Conservation (phyloP, 2,113 vertebrate species). For the Cichladusa arquata region DNA sequence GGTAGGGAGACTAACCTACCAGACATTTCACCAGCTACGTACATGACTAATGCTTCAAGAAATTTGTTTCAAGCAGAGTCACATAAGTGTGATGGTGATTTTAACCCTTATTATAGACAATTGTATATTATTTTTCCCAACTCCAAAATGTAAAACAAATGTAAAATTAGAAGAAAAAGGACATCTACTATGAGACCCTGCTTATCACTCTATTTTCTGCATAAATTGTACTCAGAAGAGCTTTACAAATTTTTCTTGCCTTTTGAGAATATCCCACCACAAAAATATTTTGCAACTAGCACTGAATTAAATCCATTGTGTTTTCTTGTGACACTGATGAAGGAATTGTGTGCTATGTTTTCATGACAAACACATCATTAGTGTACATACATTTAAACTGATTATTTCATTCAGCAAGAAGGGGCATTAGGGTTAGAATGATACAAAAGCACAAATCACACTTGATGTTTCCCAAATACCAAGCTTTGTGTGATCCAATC, state of each 20-base stretch:
- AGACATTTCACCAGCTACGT: not conserved
- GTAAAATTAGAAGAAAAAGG: slow-evolving; percentile 19
- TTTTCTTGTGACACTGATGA: slow-evolving; percentile 71
- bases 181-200: slow-evolving; percentile 23
- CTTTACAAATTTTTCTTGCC: slow-evolving; percentile 52
- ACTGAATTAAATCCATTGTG: slow-evolving; percentile 70
- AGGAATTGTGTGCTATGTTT: slow-evolving; percentile 79
- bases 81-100: not conserved
- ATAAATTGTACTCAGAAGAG: slow-evolving; percentile 51
- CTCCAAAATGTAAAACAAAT: slow-evolving; percentile 41
- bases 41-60: not conserved
- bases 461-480: slow-evolving; percentile 80
- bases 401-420: slow-evolving; percentile 88
- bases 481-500: slow-evolving; percentile 82
- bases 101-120: not conserved
- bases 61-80: not conserved
- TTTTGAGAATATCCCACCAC: slow-evolving; percentile 56
- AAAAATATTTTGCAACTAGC: slow-evolving; percentile 65
- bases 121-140: slow-evolving; percentile 11
- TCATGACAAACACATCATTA: slow-evolving; percentile 90
- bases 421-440: slow-evolving; percentile 80
- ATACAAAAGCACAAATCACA: slow-evolving; percentile 84
- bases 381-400: slow-evolving; percentile 82
- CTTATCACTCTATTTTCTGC: not conserved
- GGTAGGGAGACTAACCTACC: not conserved